Conservation (phyloP, 2,113 vertebrate genomes). For the Thomomys bottae region DNA sequence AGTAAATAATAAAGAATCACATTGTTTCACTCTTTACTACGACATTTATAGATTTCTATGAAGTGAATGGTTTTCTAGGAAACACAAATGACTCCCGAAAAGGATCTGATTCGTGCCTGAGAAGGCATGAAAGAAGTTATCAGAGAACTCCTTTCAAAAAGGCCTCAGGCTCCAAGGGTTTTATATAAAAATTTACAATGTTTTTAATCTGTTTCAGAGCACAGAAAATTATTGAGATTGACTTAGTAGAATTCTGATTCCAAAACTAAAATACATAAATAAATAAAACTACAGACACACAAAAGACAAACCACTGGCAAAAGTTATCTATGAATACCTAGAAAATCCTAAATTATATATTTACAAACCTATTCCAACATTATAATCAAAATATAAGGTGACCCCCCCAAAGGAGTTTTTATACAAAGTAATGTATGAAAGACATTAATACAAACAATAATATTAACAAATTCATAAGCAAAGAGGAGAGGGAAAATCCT, state of each 20-base stretch:
- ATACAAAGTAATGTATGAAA: not conserved
- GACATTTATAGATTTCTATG: slow-evolving; percentile 14
- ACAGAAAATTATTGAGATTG: not conserved
- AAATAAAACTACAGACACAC: not conserved
- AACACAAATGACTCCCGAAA: slow-evolving; percentile 7
- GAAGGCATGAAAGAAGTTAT: not conserved
- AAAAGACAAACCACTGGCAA: not conserved
- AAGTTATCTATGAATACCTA: not conserved
- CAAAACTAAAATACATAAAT: not conserved
- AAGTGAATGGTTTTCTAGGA: slow-evolving; percentile 3
- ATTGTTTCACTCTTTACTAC: not conserved
- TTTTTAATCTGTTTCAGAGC: not conserved
- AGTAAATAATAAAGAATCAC: slow-evolving; percentile 24
- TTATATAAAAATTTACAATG: not conserved
- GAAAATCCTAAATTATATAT: not conserved
- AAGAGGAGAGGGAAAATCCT: not conserved
- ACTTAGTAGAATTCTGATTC: not conserved
- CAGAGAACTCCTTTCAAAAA: slow-evolving; percentile 26
- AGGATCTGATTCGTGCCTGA: not conserved
- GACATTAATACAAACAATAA: not conserved
- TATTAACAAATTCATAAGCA: not conserved
- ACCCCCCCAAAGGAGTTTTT: not conserved
- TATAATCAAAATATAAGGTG: slow-evolving; percentile 2
- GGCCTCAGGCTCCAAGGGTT: not conserved
- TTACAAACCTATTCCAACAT: not conserved